Evolutionary conservation across 2,113 vertebrate genomes (phyloP).

Genomic region (Anguilla japonica): DNA sequence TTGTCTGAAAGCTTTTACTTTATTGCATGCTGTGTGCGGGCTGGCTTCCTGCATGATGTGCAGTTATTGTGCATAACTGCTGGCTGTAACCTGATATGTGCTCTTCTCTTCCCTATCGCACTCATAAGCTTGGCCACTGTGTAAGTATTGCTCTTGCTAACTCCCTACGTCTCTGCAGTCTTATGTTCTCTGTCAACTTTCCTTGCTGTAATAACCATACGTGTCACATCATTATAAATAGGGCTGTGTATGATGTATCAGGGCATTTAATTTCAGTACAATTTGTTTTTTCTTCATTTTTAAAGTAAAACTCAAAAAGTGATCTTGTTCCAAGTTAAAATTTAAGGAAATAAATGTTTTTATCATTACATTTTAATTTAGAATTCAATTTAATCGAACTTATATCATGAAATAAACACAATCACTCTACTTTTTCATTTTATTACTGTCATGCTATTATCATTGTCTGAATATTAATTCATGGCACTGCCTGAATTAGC

Average conservation of each 20-base stretch:
- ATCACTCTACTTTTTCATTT: too few species aligned
- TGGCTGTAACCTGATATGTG: slow-evolving; percentile 68
- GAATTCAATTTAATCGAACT: slow-evolving; percentile 32
- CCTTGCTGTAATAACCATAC: not conserved
- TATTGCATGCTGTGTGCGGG: slow-evolving; percentile 20
- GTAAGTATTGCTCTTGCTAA: slow-evolving; percentile 81
- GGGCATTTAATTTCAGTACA: not conserved
- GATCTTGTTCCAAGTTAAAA: too few species aligned
- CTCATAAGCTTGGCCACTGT: slow-evolving; percentile 96
- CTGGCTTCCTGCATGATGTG: not conserved
- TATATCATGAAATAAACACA: slow-evolving; percentile 32
- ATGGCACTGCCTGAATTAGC: too few species aligned
- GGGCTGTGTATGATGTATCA: slow-evolving; percentile 7
- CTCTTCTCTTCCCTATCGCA: slow-evolving; percentile 77
- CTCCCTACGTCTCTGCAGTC: slow-evolving; percentile 28
- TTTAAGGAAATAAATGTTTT: too few species aligned
- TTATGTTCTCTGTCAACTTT: not conserved
- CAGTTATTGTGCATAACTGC: slow-evolving; percentile 45
- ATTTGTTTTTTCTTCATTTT: slow-evolving; percentile 20
- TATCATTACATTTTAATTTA: slow-evolving; percentile 39
- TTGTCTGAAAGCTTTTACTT: slow-evolving; percentile 25
- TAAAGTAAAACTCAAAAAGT: too few species aligned
- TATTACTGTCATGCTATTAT: too few species aligned
- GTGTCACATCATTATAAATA: not conserved
- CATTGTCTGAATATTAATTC: too few species aligned